Evolutionary conservation across 2,113 vertebrate species (phyloP).

Genomic region (Lepus americanus): DNA sequence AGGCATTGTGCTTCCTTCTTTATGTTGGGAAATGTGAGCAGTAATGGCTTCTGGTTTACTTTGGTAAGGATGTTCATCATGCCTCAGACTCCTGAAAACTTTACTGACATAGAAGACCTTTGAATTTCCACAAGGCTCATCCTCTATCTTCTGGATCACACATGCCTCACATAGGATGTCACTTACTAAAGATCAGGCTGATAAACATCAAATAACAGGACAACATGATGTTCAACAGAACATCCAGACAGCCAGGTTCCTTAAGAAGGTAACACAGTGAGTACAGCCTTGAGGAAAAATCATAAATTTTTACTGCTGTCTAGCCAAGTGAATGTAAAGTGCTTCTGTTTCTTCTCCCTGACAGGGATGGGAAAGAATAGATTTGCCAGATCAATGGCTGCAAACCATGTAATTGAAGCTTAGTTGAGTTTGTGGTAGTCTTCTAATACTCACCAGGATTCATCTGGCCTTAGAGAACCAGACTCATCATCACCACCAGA

Average conservation of each 20-base stretch:
- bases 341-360: neutral
- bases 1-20: neutral
- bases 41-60: neutral
- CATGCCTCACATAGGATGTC: neutral
- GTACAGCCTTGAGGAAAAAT: neutral
- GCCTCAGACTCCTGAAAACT: slow-evolving; percentile 6
- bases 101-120: neutral
- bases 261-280: neutral
- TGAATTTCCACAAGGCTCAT: neutral
- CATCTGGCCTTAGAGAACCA: neutral
- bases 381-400: neutral
- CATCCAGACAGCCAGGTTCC: neutral
- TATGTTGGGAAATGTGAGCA: neutral
- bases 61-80: neutral
- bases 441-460: neutral
- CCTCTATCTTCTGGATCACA: neutral
- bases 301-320: neutral
- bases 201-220: slow-evolving; percentile 50
- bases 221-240: neutral
- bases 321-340: neutral
- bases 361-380: neutral
- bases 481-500: neutral
- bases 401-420: neutral
- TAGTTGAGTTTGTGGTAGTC: neutral
- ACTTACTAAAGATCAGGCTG: neutral